Evolutionary conservation across 2,888 invertebrate species (phyloP).

Genomic region (Trimorus sp.): DNA sequence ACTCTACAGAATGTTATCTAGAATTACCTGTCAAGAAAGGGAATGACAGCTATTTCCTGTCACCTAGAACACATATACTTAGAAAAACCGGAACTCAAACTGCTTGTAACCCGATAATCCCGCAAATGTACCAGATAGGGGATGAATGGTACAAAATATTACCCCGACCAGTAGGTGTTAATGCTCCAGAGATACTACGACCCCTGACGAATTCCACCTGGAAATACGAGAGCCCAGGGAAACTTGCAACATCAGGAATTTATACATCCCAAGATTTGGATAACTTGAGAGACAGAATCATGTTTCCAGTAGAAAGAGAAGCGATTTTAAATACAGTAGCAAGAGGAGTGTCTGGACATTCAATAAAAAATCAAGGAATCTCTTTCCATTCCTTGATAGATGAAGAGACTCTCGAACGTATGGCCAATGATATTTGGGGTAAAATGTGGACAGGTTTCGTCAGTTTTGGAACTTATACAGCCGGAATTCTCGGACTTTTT

Average conservation of each 20-base stretch:
- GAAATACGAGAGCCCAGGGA: not conserved
- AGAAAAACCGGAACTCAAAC: not conserved
- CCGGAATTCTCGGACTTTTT: not conserved
- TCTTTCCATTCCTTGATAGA: not conserved
- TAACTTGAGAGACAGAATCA: not conserved
- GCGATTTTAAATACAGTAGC: constrained; percentile 2
- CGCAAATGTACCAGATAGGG: not conserved
- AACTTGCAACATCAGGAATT: not conserved
- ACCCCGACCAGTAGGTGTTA: not conserved
- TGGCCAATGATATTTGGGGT: not conserved
- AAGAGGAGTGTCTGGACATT: not conserved
- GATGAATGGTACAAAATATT: constrained; percentile 6
- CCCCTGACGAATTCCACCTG: not conserved
- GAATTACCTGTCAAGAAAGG: constrained; percentile 4
- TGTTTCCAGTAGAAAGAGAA: not conserved
- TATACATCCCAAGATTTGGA: not conserved
- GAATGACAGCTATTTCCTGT: constrained; percentile 55
- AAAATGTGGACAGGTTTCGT: not conserved
- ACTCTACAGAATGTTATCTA: constrained; percentile 64
- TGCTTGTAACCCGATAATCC: not conserved
- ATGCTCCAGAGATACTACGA: not conserved
- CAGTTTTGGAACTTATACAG: not conserved
- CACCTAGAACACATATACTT: constrained; percentile 67
- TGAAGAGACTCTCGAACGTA: not conserved
- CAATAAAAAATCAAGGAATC: not conserved